phyloP scores from a whole-genome alignment of 2,888 invertebrate genomes.

The Lithodes maja region DNA sequence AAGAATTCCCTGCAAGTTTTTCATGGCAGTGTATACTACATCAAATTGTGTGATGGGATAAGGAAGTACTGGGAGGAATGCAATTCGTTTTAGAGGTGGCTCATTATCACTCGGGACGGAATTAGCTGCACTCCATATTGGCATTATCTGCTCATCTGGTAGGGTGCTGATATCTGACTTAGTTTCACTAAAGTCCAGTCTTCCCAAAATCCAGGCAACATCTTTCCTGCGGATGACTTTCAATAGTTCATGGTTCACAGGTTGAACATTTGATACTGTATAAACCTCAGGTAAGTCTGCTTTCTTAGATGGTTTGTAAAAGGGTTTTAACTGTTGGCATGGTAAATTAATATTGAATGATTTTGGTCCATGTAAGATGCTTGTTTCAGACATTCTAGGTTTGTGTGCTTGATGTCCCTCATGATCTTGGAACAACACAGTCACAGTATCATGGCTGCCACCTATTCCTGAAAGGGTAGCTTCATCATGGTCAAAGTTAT shows the following conservation, averaged over 20 bases:
- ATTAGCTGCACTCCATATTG: not conserved
- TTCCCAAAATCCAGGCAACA: slow-evolving; percentile 23
- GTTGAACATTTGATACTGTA: slow-evolving; percentile 28
- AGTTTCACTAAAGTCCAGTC: slow-evolving; percentile 17
- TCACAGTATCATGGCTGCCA: slow-evolving; percentile 36
- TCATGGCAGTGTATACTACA: slow-evolving; percentile 26
- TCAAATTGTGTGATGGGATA: slow-evolving; percentile 16
- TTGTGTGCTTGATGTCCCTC: not conserved
- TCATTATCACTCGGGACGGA: not conserved
- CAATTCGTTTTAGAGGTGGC: not conserved
- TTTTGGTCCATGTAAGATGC: slow-evolving; percentile 29
- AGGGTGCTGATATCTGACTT: not conserved
- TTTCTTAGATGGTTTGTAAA: slow-evolving; percentile 28
- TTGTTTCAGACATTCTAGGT: slow-evolving; percentile 12
- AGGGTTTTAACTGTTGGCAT: slow-evolving; percentile 11
- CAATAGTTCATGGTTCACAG: slow-evolving; percentile 15
- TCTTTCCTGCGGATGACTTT: not conserved
- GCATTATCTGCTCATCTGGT: not conserved
- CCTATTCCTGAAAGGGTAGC: slow-evolving; percentile 22
- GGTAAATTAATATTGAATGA: not conserved
- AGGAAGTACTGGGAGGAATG: slow-evolving; percentile 29
- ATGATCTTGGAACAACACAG: slow-evolving; percentile 33
- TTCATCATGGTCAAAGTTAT: slow-evolving; percentile 33
- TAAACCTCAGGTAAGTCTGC: slow-evolving; percentile 26
- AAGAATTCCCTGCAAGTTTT: slow-evolving; percentile 1